These are phyloP conservation scores for Tortricodes alternella DNA, from an alignment of 2,888 invertebrate genomes.

Conservation along the genomic window DNA sequence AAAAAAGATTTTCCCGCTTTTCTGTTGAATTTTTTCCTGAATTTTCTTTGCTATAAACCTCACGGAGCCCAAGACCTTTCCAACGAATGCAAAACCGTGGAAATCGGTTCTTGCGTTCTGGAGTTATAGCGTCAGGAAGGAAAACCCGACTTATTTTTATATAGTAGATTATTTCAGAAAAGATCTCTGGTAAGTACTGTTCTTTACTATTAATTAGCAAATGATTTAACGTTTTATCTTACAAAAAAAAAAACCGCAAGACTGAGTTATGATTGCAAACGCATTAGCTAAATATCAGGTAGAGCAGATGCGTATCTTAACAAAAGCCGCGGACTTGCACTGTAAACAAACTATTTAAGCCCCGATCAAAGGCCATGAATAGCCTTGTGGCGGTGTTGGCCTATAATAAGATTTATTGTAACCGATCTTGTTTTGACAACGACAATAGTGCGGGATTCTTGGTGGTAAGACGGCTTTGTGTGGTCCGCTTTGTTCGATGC, in stretches of 20 bases:
- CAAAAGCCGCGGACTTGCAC: conserved; percentile 56
- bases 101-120: too few relatives aligned
- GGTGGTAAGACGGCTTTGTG: conserved; percentile 72
- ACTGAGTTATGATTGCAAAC: not conserved
- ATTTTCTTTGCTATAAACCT: too few relatives aligned
- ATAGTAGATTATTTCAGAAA: too few relatives aligned
- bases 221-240: too few relatives aligned
- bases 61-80: too few relatives aligned
- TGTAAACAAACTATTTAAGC: conserved; percentile 68
- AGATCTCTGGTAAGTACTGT: too few relatives aligned
- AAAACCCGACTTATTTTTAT: too few relatives aligned
- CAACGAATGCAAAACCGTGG: too few relatives aligned
- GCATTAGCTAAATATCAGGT: conserved; percentile 40
- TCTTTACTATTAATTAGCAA: too few relatives aligned
- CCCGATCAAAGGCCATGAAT: conserved; percentile 60
- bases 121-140: too few relatives aligned
- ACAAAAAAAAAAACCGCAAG: not conserved
- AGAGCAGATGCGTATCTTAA: conserved; percentile 66
- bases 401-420: conserved; percentile 82
- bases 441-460: conserved; percentile 67
- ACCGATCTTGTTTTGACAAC: conserved; percentile 82
- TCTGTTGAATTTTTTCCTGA: too few relatives aligned
- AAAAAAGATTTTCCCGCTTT: too few relatives aligned
- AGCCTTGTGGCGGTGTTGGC: conserved; percentile 62
- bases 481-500: conserved; percentile 66